phyloP scores from a whole-genome alignment of 2,888 invertebrate genomes.

The Anagyrus pseudococci region DNA sequence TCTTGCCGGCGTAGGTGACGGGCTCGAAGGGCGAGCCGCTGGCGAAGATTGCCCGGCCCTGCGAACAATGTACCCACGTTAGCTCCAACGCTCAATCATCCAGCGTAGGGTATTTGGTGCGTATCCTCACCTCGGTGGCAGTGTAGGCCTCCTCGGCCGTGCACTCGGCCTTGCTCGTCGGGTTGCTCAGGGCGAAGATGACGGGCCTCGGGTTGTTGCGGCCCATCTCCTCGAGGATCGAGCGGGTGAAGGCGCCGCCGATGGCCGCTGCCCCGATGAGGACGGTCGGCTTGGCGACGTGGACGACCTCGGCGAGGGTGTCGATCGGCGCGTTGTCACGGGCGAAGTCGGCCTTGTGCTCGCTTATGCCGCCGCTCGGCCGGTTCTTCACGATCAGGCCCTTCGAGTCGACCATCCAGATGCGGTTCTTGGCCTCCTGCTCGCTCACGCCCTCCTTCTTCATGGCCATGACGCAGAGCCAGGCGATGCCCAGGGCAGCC shows the following conservation, averaged over 20 bases:
- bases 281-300: conserved; percentile 82
- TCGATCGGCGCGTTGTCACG: conserved; percentile 78
- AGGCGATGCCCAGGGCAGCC: conserved; percentile 94
- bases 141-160: conserved; percentile 98
- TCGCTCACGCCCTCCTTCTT: conserved; percentile 78
- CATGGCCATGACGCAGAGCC: conserved; percentile 93
- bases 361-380: conserved; percentile 79
- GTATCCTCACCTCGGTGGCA: conserved; percentile 74
- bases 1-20: conserved; percentile 80
- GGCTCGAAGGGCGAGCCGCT: conserved; percentile 96
- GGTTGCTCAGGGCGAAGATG: conserved; percentile 98
- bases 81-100: too few relatives aligned
- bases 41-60: conserved; percentile 93
- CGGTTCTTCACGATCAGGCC: conserved; percentile 91
- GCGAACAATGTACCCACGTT: conserved; percentile 25
- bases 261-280: conserved; percentile 95
- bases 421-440: conserved; percentile 78
- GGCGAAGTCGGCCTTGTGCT: conserved; percentile 85
- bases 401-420: conserved; percentile 96
- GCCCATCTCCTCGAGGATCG: conserved; percentile 88
- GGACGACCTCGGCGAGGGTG: conserved; percentile 82
- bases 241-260: conserved; percentile 90
- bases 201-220: conserved; percentile 84
- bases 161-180: conserved; percentile 97
- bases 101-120: too few relatives aligned